These are phyloP conservation scores for Helostoma temminkii DNA, from an alignment of 2,797 vertebrate genomes.

Conservation along the genomic window DNA sequence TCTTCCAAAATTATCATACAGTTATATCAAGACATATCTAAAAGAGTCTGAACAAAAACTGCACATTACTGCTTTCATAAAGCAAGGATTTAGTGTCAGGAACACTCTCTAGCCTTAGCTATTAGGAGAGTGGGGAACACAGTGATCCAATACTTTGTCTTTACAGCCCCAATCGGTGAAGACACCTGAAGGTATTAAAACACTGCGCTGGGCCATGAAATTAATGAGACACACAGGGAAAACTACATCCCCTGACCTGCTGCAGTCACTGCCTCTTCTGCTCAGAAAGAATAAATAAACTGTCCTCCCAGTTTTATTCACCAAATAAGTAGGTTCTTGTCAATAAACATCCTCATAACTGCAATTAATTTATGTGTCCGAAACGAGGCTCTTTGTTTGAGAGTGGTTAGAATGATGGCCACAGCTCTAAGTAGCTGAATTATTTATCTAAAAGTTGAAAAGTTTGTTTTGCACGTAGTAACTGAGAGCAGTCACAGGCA, in stretches of 20 bases:
- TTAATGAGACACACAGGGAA: constrained; percentile 74
- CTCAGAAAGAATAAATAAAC: constrained; percentile 41
- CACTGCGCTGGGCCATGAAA: constrained; percentile 63
- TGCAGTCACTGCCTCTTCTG: constrained; percentile 42
- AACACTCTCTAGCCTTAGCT: background rate
- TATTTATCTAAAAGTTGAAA: constrained; percentile 48
- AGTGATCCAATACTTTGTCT: constrained; percentile 60
- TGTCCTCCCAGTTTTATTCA: constrained; percentile 48
- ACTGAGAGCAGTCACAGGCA: constrained; percentile 3
- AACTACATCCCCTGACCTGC: constrained; percentile 46
- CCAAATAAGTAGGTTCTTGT: constrained; percentile 59
- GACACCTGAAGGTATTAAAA: constrained; percentile 73
- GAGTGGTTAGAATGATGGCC: constrained; percentile 15
- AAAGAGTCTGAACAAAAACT: background rate
- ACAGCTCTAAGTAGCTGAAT: constrained; percentile 39
- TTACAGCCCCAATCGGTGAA: constrained; percentile 73
- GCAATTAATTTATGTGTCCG: constrained; percentile 53
- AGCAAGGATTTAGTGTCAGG: background rate
- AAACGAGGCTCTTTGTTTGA: constrained; percentile 33
- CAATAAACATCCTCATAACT: constrained; percentile 67
- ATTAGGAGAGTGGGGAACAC: constrained; percentile 13
- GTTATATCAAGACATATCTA: background rate
- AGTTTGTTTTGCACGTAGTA: constrained; percentile 31
- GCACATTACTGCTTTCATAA: background rate
- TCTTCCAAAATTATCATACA: background rate